Evolutionary conservation across 2,888 invertebrate species (phyloP).

Genomic region (Nomada fabriciana): DNA sequence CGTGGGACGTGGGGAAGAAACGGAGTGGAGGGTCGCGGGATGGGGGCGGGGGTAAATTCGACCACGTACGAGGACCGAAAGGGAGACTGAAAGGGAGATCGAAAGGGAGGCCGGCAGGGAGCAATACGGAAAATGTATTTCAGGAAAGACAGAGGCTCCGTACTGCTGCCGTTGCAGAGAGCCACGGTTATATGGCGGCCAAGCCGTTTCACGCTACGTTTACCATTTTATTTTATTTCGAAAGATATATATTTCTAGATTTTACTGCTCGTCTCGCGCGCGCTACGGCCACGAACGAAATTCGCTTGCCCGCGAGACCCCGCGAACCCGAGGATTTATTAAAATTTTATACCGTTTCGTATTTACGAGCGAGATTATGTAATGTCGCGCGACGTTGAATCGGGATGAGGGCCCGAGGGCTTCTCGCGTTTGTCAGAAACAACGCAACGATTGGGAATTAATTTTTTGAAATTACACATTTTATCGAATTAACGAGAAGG

Average conservation of each 20-base stretch:
- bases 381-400: neutral
- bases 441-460: too few species aligned
- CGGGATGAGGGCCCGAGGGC: neutral
- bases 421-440: too few species aligned
- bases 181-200: slow-evolving; percentile 64
- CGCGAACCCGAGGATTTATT: slow-evolving; percentile 45
- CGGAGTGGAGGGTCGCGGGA: neutral
- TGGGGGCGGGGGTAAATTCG: slow-evolving; percentile 52
- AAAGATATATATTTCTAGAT: slow-evolving; percentile 78
- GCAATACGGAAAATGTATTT: slow-evolving; percentile 67
- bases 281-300: slow-evolving; percentile 44
- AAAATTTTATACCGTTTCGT: slow-evolving; percentile 36
- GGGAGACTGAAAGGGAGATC: slow-evolving; percentile 19
- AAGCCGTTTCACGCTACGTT: slow-evolving; percentile 80
- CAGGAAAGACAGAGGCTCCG: slow-evolving; percentile 61
- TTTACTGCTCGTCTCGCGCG: slow-evolving; percentile 68
- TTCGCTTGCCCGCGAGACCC: slow-evolving; percentile 6
- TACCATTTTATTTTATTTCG: slow-evolving; percentile 80
- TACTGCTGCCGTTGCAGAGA: slow-evolving; percentile 67
- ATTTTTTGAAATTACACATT: too few species aligned
- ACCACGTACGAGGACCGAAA: slow-evolving; percentile 45
- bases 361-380: slow-evolving; percentile 35
- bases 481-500: too few species aligned
- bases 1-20: slow-evolving; percentile 23
- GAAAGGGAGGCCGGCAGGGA: slow-evolving; percentile 24